A percentile compares a stretch with the other conserved stretches of the same genome.
Evolutionary conservation across 2,888 invertebrate species (phyloP).

Genomic region (Smittia sp.): DNA sequence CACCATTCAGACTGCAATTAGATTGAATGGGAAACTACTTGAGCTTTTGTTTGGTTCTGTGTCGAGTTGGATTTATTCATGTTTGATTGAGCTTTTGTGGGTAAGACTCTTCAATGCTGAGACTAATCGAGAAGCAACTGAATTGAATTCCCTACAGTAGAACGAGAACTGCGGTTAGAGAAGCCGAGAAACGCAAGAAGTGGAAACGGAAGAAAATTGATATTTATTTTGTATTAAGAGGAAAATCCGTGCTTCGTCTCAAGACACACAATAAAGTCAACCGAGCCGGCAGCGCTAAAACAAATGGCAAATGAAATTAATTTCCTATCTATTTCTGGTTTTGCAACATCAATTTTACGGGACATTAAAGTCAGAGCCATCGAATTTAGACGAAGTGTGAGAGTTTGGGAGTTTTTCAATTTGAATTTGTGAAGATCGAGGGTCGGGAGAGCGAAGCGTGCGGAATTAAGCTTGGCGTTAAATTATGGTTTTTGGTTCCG

Average conservation of each 20-base stretch:
- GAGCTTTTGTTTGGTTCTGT: too few species aligned
- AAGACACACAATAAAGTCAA: neutral
- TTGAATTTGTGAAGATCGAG: neutral
- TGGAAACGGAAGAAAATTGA: neutral
- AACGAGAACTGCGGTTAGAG: neutral
- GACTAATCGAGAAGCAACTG: too few species aligned
- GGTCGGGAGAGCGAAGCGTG: neutral
- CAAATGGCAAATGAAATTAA: slow-evolving; percentile 32
- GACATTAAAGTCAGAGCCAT: slow-evolving; percentile 33
- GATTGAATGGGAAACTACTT: too few species aligned
- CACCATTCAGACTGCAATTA: too few species aligned
- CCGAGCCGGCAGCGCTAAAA: neutral
- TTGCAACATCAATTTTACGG: slow-evolving; percentile 38
- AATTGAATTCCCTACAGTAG: too few species aligned
- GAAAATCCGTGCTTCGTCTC: slow-evolving; percentile 10
- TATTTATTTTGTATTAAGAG: slow-evolving; percentile 21
- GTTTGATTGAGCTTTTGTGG: too few species aligned
- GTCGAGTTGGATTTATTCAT: too few species aligned
- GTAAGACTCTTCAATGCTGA: too few species aligned
- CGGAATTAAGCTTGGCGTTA: slow-evolving; percentile 22
- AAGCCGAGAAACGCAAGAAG: neutral
- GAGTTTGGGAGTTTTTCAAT: neutral
- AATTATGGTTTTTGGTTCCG: slow-evolving; percentile 25
- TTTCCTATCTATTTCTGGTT: slow-evolving; percentile 31
- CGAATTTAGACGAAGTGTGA: slow-evolving; percentile 14